A percentile compares a stretch with the other conserved stretches of the same genome.
phyloP scores from a whole-genome alignment of 2,888 invertebrate genomes.

The Eristalis intricaria region DNA sequence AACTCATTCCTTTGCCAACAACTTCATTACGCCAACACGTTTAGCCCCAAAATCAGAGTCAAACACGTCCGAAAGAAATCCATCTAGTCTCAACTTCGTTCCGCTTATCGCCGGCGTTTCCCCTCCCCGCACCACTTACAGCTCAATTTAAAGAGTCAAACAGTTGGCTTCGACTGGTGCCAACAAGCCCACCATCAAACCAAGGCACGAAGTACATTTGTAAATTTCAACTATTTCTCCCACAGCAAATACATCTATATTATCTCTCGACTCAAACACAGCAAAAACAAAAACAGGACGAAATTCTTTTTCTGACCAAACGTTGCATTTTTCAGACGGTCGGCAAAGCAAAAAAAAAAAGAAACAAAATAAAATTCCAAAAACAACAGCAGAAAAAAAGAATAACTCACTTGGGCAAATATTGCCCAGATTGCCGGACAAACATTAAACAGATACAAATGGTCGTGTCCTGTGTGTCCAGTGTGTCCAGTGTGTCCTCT shows the following conservation, averaged over 20 bases:
- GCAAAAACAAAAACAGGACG: not conserved
- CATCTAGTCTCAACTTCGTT: not conserved
- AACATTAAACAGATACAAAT: slow-evolving; percentile 71
- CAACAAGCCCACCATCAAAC: slow-evolving; percentile 18
- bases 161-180: slow-evolving; percentile 14
- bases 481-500: not conserved
- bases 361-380: no score
- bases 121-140: not conserved
- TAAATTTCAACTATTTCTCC: slow-evolving; percentile 42
- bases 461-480: slow-evolving; percentile 32
- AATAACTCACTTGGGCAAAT: slow-evolving; percentile 68
- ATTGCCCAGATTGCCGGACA: slow-evolving; percentile 71
- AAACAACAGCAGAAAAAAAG: slow-evolving; percentile 17
- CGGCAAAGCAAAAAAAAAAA: not conserved
- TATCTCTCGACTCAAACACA: slow-evolving; percentile 38
- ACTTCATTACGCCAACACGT: not conserved
- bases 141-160: slow-evolving; percentile 40
- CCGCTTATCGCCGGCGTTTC: not conserved
- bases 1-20: not conserved
- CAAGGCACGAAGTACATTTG: slow-evolving; percentile 47
- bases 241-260: slow-evolving; percentile 1
- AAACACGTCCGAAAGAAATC: not conserved
- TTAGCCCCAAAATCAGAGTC: not conserved
- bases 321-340: slow-evolving; percentile 46
- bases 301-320: slow-evolving; percentile 46